These are phyloP conservation scores for Cerastis leucographa DNA, from an alignment of 2,888 invertebrate species.

Conservation along the genomic window DNA sequence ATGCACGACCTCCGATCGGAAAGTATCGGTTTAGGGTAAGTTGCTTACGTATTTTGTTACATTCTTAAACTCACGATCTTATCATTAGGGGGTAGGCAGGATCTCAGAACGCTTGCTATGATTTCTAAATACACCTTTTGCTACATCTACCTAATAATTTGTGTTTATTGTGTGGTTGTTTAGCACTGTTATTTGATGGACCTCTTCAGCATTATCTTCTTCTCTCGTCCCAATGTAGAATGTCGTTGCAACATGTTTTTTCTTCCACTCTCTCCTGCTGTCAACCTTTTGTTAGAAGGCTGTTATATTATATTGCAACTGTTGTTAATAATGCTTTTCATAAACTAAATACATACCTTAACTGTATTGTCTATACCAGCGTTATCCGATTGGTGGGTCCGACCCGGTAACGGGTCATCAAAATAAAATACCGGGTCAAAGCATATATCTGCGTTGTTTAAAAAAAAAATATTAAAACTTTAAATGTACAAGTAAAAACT, in stretches of 20 bases:
- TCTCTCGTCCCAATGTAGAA: not conserved
- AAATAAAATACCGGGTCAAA: too few relatives aligned
- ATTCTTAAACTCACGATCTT: too few relatives aligned
- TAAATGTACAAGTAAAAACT: too few relatives aligned
- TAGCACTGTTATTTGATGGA: not conserved
- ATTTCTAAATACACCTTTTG: too few relatives aligned
- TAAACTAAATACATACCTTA: too few relatives aligned
- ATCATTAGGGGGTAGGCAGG: too few relatives aligned
- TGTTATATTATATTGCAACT: not conserved
- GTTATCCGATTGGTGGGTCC: too few relatives aligned
- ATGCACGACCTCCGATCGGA: conserved; percentile 92
- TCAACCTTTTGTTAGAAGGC: not conserved
- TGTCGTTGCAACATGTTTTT: not conserved
- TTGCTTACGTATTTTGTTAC: not conserved
- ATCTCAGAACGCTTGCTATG: too few relatives aligned
- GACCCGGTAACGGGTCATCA: too few relatives aligned
- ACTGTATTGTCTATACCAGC: too few relatives aligned
- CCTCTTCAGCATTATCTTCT: not conserved
- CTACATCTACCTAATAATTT: not conserved
- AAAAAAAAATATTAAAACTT: too few relatives aligned
- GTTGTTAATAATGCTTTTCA: not conserved
- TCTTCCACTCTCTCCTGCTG: not conserved
- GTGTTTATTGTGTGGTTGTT: not conserved
- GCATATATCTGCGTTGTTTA: too few relatives aligned
- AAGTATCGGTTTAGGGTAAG: conserved; percentile 91